Percentiles rank a stretch among this genome's conserved stretches.
These are phyloP conservation scores for Whitmania pigra DNA, from an alignment of 1,140 invertebrate genomes.

Conservation along the genomic window DNA sequence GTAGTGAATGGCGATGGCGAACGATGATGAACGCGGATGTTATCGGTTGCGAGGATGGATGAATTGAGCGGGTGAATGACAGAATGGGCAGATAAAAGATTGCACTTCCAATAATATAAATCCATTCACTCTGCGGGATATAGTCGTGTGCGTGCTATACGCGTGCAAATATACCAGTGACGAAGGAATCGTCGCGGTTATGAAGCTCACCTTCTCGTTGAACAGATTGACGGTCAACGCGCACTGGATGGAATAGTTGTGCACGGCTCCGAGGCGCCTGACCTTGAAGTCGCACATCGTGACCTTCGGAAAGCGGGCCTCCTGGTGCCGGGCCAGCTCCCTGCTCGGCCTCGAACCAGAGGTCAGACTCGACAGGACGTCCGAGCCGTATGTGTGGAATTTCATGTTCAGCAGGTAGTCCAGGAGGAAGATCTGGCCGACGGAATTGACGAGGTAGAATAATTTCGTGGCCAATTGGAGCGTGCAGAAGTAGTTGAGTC, in stretches of 20 bases:
- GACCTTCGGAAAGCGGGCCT: conserved; percentile 24
- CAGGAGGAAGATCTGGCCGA: conserved; percentile 28
- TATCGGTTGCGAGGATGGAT: too few species aligned
- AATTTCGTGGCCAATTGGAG: conserved; percentile 27
- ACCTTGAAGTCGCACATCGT: conserved; percentile 28
- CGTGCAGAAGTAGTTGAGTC: conserved; percentile 27
- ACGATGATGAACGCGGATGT: too few species aligned
- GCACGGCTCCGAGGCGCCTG: conserved; percentile 25
- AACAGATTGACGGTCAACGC: conserved; percentile 29
- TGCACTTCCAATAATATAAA: too few species aligned
- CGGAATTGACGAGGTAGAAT: conserved; percentile 27
- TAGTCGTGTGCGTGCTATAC: too few species aligned
- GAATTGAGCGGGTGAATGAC: too few species aligned
- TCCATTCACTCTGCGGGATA: too few species aligned
- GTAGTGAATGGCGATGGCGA: too few species aligned
- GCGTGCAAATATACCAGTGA: too few species aligned
- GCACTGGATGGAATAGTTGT: conserved; percentile 29
- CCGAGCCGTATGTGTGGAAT: conserved; percentile 26
- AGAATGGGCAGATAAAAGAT: too few species aligned
- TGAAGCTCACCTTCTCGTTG: conserved; percentile 25
- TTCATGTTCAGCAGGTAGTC: conserved; percentile 25
- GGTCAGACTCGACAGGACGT: conserved; percentile 24
- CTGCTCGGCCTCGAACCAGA: not conserved
- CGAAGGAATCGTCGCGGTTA: too few species aligned
- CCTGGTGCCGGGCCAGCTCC: conserved; percentile 1